Conservation (phyloP, 2,113 vertebrate genomes). For the Takifugu bimaculatus region DNA sequence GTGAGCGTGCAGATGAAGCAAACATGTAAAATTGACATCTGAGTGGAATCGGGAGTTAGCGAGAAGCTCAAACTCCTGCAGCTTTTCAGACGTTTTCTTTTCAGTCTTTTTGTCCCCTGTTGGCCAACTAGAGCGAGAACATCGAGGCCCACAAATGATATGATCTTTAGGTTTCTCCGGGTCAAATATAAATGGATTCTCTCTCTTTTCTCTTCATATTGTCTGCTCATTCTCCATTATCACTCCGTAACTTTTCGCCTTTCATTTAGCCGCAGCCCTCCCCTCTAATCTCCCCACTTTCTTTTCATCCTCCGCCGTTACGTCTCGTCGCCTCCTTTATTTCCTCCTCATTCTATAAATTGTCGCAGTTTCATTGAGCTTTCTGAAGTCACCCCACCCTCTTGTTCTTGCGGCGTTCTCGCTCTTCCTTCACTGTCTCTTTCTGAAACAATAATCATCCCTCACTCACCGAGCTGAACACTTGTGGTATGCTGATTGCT, state of each 20-base stretch:
- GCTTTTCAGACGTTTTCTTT: too few relatives aligned
- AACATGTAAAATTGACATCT: not conserved
- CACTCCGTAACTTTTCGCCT: conserved; percentile 6
- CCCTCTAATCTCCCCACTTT: conserved; percentile 10
- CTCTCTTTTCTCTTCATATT: not conserved
- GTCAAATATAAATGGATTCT: conserved; percentile 26
- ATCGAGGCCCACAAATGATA: not conserved
- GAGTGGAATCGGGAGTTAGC: too few relatives aligned
- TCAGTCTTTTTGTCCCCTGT: too few relatives aligned
- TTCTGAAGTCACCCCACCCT: not conserved
- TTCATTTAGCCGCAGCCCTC: not conserved
- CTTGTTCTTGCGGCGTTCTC: not conserved
- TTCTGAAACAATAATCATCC: conserved; percentile 34
- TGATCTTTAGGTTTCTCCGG: conserved; percentile 4
- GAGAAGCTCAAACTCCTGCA: too few relatives aligned
- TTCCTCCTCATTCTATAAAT: not conserved
- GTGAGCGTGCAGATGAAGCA: not conserved
- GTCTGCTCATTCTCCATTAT: conserved; percentile 12
- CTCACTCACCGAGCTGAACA: conserved; percentile 12
- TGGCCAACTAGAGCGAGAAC: too few relatives aligned
- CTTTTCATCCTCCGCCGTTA: conserved; percentile 15
- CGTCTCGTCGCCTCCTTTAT: not conserved
- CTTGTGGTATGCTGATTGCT: conserved; percentile 18
- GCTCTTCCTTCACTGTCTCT: not conserved
- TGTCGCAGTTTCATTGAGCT: conserved; percentile 10